Conservation (phyloP, 2,888 invertebrate species). For the Stenodema calcarata region DNA sequence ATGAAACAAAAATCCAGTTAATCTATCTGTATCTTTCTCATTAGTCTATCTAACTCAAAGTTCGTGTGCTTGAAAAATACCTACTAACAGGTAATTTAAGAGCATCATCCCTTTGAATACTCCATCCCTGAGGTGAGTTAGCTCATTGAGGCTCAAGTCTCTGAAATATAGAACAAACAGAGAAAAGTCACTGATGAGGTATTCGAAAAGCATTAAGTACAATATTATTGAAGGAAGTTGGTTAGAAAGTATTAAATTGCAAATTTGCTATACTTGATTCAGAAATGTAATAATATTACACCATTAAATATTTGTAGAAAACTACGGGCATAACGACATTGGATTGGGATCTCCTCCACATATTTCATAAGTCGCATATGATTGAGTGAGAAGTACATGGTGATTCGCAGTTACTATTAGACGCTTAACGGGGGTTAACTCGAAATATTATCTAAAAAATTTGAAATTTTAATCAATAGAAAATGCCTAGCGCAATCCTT, state of each 20-base stretch:
- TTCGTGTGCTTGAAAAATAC: slow-evolving; percentile 36
- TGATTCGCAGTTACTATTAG: background rate
- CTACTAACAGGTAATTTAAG: slow-evolving; percentile 58
- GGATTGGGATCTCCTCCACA: too few relatives aligned
- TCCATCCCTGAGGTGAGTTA: slow-evolving; percentile 57
- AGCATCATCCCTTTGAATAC: slow-evolving; percentile 58
- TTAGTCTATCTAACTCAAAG: background rate
- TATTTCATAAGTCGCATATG: too few relatives aligned
- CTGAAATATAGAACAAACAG: slow-evolving; percentile 55
- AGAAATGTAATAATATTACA: too few relatives aligned
- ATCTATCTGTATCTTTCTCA: background rate
- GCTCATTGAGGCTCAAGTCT: slow-evolving; percentile 58
- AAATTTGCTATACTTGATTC: too few relatives aligned
- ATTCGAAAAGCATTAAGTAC: too few relatives aligned
- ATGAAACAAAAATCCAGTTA: background rate
- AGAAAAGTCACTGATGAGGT: too few relatives aligned
- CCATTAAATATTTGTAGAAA: too few relatives aligned
- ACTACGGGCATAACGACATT: too few relatives aligned
- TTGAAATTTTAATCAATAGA: background rate
- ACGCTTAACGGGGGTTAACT: background rate
- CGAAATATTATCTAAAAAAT: background rate
- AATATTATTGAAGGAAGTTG: too few relatives aligned
- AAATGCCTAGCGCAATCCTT: background rate
- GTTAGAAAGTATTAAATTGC: too few relatives aligned
- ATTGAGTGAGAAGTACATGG: too few relatives aligned